Evolutionary conservation across 2,888 invertebrate species (phyloP), one percentile per base, ranked within the genome.

Genomic region (Pharmacophagus antenor): DNA sequence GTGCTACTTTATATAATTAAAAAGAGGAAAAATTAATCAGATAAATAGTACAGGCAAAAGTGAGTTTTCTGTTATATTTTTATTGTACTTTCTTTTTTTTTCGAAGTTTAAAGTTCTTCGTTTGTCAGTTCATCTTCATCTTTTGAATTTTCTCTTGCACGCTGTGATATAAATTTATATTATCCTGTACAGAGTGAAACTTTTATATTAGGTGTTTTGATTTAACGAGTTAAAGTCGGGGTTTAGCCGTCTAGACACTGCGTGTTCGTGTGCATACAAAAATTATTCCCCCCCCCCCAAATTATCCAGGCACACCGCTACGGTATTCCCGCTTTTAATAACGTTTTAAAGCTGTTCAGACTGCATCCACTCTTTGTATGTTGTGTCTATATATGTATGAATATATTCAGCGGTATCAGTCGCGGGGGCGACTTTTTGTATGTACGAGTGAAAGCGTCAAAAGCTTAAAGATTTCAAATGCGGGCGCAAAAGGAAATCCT

Each of bases 201-300:
- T 31, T 31, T 10, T 3, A 31, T 15, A 12, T 31, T 31, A 31
- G 12, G 31, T 31, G 3, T 31, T 31, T 31, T 31, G 31, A 12
- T 7, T 3, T 31, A 31, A 31, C 15, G 31, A 31, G 31, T 31
- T 31, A 15, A 31, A 53, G 42, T 44, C 22, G 15, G 44, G 53
- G 41, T 53, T 53, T 53, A 53, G 25, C 44, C 23, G 53, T 53
- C 53, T 53, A 53, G 53, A 53, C 53, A 18, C 12, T 17, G 15
- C 42, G 53, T 53, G 53, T 17, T 17, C 42, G 42, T 42, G 42
- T 42, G 42, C 42, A 42, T 42, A 7, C 42, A 42, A 42, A 42
- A 42, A 42, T 42, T 42, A 42, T 42, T 42, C 17, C 42, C 42
- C 17, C 42, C 42, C 42, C 4, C 12, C 10, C 42, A 42, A n/a